Evolutionary conservation across 2,797 vertebrate genomes (phyloP).

Genomic region (Sitta carolinensis): DNA sequence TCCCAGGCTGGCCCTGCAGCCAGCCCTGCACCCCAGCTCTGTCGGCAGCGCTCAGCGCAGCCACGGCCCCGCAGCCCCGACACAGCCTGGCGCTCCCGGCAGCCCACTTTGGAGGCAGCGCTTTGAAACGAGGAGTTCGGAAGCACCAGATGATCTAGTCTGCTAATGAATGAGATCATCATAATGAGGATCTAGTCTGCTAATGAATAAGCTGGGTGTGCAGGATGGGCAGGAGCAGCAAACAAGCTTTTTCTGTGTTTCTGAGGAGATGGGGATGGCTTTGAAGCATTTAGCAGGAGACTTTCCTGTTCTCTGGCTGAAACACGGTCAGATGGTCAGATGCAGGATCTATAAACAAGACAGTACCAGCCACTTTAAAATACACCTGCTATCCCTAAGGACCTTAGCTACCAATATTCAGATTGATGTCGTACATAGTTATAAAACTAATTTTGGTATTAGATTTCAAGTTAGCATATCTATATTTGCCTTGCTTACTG

Average conservation of each 20-base stretch:
- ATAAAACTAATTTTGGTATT: not conserved
- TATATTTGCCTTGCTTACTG: not conserved
- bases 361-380: not conserved
- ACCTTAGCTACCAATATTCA: not conserved
- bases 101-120: not conserved
- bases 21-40: no score
- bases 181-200: slow-evolving; percentile 16
- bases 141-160: slow-evolving; percentile 36
- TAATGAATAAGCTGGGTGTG: not conserved
- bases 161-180: slow-evolving; percentile 45
- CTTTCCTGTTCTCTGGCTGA: not conserved
- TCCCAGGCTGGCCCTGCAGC: no score
- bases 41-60: not conserved
- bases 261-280: not conserved
- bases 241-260: not conserved
- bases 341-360: not conserved
- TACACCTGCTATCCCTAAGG: not conserved
- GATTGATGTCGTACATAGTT: not conserved
- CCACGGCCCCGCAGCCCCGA: not conserved
- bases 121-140: slow-evolving; percentile 21
- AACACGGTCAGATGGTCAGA: not conserved
- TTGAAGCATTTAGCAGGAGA: slow-evolving; percentile 1
- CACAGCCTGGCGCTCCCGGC: not conserved
- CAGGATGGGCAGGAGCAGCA: not conserved
- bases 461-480: not conserved